A percentile compares a stretch with the other conserved stretches of the same genome.
These are phyloP conservation scores for Pelagia noctiluca DNA, from an alignment of 30 jellyfish, hydroid and myxozoan genomes.

Conservation along the genomic window DNA sequence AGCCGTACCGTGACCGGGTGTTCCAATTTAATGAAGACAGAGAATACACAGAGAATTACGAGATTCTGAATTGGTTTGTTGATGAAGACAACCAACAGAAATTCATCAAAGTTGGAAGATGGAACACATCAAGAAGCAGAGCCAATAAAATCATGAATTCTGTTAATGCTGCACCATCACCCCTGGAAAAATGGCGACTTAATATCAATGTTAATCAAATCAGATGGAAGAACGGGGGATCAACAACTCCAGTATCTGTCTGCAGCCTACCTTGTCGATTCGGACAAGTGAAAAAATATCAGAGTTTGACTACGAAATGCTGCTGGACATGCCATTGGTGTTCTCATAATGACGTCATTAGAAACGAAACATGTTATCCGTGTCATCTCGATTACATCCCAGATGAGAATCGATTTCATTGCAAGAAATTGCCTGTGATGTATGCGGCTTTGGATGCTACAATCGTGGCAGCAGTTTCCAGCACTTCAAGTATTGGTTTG, in stretches of 20 bases:
- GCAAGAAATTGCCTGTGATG: constrained; percentile 53
- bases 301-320: constrained; percentile 27
- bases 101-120: constrained; percentile 8
- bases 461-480: not conserved
- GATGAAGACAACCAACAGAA: not conserved
- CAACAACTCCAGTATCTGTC: constrained; percentile 58
- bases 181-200: constrained; percentile 55
- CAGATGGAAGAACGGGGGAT: constrained; percentile 35
- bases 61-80: not conserved
- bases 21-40: constrained; percentile 35
- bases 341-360: constrained; percentile 43
- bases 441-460: not conserved
- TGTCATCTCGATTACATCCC: constrained; percentile 64
- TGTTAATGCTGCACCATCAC: not conserved
- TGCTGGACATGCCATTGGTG: constrained; percentile 90
- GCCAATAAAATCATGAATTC: not conserved
- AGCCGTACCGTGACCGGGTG: constrained; percentile 34
- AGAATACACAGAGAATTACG: constrained; percentile 9
- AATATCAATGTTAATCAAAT: constrained; percentile 27
- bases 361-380: constrained; percentile 70
- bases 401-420: constrained; percentile 35
- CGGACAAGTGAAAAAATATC: not conserved
- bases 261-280: constrained; percentile 77
- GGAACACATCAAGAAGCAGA: not conserved
- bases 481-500: constrained; percentile 51